Evolutionary conservation across 2,888 invertebrate species (phyloP), one percentile per base, ranked within the genome.

Genomic region (Heliconius charithonia): DNA sequence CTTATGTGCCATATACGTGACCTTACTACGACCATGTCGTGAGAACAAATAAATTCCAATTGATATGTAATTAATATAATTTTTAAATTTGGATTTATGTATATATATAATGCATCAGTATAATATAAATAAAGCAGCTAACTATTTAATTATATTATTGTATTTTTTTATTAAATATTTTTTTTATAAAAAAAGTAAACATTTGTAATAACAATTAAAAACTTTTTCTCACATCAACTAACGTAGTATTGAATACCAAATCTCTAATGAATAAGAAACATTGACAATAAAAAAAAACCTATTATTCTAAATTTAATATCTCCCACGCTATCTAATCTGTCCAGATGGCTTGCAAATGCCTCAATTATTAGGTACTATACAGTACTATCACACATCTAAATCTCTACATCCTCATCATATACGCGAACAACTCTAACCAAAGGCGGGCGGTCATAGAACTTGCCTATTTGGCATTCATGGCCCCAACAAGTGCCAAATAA

Each of bases 381-480:
- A 82, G 84, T 84, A 83, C 81, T 82, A 84, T 84, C 84, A 82
- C 84, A 83, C 81, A 80, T 73, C 78, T 79, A 82, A 82, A 83
- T 83, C 83, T 79, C 79, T 70, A 80, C 80, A 82, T 82, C 80
- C 81, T 78, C 81, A 79, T 77, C 78, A 78, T 76, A 78, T 80
- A 82, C 82, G 82, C 81, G 81, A 81, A 76, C 82, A 83, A 82
- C 82, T 79, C 75, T 19, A 76, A 62, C 66, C 71, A 32, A 77
- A 81, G 80, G 84, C 83, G 81, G 83, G 81, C 88, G 93, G 93
- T 93, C 93, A 90, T 91, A 88, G 93, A 93, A 93, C 93, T 86
- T 88, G 88, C 86, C 92, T 92, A 91, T 92, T 94, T 94, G 90
- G 92, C 92, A 94, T 94, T 92, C 94, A 90, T 83, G 83, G 85